A percentile compares a stretch with the other conserved stretches of the same genome.
These are phyloP conservation scores for Myripristis murdjan DNA, from an alignment of 2,797 vertebrate species.

Conservation along the genomic window DNA sequence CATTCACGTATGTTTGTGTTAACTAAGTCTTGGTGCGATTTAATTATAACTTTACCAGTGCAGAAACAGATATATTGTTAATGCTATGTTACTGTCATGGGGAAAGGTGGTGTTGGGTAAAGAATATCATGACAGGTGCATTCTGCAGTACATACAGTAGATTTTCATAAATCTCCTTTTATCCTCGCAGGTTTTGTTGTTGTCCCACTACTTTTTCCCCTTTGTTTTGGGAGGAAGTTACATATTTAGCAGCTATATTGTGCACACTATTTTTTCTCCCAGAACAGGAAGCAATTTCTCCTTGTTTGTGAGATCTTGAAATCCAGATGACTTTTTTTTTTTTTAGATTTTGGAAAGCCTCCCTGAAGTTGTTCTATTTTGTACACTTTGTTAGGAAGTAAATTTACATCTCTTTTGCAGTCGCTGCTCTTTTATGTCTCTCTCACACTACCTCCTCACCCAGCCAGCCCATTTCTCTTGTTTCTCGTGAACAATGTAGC, in stretches of 20 bases:
- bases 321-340: constrained; percentile 5
- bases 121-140: no score
- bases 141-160: no score
- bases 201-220: neutral
- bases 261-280: neutral
- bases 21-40: no score
- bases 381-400: constrained; percentile 31
- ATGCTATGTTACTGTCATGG: no score
- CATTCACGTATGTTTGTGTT: no score
- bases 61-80: no score
- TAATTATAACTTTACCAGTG: no score
- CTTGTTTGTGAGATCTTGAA: constrained; percentile 16
- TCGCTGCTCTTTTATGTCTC: constrained; percentile 41
- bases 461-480: constrained; percentile 27
- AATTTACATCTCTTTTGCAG: constrained; percentile 40
- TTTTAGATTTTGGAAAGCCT: constrained; percentile 17
- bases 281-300: neutral
- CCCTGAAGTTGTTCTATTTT: constrained; percentile 30
- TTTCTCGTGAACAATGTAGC: constrained; percentile 67
- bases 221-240: neutral
- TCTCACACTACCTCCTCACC: constrained; percentile 35
- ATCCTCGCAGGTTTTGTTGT: neutral
- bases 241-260: constrained; percentile 11
- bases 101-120: no score
- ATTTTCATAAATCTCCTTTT: no score